phyloP scores from a whole-genome alignment of 2,888 invertebrate species.

The Mythimna lalbum region DNA sequence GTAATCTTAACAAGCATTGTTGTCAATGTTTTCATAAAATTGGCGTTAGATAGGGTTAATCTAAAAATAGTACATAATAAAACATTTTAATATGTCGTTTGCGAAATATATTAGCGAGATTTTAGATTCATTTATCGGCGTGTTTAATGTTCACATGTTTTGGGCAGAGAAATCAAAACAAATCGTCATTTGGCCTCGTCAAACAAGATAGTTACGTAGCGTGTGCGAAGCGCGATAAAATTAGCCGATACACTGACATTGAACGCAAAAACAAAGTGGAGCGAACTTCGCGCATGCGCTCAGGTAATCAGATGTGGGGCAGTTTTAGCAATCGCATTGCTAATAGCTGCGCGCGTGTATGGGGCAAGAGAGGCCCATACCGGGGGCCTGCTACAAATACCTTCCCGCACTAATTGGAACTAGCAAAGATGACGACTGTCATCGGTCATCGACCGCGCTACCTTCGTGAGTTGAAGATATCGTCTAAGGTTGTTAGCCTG shows the following conservation, averaged over 20 bases:
- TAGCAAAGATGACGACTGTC: constrained; percentile 74
- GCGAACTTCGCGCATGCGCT: constrained; percentile 84
- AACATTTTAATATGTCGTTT: constrained; percentile 6
- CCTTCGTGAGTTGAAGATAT: constrained; percentile 73
- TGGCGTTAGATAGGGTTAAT: constrained; percentile 1
- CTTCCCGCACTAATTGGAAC: constrained; percentile 78
- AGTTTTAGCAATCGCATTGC: constrained; percentile 79
- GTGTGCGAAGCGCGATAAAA: constrained; percentile 87
- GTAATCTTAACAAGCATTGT: background rate
- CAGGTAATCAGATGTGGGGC: constrained; percentile 79
- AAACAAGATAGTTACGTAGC: constrained; percentile 86
- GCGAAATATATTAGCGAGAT: constrained; percentile 24
- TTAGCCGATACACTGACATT: constrained; percentile 90
- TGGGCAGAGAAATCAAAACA: constrained; percentile 85
- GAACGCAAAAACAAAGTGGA: constrained; percentile 90
- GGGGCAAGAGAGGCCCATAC: constrained; percentile 76
- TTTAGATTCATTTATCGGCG: constrained; percentile 34
- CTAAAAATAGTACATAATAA: constrained; percentile 8
- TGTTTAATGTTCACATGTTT: constrained; percentile 74
- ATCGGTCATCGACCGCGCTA: constrained; percentile 81
- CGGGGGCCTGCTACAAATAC: constrained; percentile 69
- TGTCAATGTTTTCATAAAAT: constrained; percentile 18
- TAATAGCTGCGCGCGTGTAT: constrained; percentile 71
- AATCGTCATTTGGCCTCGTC: constrained; percentile 86
- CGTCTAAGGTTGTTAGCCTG: constrained; percentile 78